Conservation (phyloP, 2,113 vertebrate genomes). For the Vulpes lagopus region DNA sequence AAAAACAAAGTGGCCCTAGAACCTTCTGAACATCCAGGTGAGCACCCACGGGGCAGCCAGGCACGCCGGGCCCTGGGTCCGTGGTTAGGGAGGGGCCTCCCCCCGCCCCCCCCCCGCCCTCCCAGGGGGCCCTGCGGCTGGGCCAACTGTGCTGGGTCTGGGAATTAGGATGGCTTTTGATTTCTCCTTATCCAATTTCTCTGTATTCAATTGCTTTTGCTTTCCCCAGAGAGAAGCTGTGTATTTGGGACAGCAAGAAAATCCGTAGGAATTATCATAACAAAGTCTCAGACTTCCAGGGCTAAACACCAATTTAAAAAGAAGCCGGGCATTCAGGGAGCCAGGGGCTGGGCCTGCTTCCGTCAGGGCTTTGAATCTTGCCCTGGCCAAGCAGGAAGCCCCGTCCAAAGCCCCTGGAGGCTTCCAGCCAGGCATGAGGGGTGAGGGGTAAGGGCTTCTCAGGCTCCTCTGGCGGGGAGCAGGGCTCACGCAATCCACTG, state of each 20-base stretch:
- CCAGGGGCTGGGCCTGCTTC: background rate
- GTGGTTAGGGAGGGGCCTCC: background rate
- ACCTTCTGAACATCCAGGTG: background rate
- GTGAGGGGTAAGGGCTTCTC: background rate
- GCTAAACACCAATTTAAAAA: background rate
- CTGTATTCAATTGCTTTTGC: background rate
- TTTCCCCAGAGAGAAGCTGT: background rate
- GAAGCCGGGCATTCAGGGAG: background rate
- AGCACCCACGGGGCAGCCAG: background rate
- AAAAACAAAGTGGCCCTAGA: slow-evolving; percentile 24
- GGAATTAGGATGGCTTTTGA: background rate
- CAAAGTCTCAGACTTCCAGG: background rate
- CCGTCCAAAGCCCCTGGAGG: background rate
- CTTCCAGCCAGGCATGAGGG: background rate
- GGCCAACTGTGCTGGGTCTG: background rate
- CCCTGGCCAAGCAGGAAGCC: background rate
- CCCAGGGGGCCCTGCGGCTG: background rate
- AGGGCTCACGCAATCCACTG: background rate
- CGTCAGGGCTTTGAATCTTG: background rate
- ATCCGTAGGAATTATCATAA: background rate
- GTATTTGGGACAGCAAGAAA: slow-evolving; percentile 14
- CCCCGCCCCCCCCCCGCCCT: background rate
- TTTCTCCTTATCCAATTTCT: background rate
- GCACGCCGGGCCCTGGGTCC: background rate
- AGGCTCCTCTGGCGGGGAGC: background rate